Conservation (phyloP, 2,888 invertebrate species). For the Campoplex nolae region DNA sequence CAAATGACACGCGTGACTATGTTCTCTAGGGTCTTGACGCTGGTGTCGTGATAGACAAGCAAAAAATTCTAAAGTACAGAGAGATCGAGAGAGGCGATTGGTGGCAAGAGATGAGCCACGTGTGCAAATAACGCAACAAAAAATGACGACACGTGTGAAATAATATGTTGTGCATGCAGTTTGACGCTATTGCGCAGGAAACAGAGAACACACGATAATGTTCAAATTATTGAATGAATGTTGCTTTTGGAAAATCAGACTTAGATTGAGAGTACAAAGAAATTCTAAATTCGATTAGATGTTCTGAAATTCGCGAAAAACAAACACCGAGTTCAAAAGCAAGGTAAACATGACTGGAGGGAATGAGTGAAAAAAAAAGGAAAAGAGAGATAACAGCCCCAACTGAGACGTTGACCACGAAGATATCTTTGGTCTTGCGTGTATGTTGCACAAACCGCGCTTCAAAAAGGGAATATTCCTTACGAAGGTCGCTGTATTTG, state of each 20-base stretch:
- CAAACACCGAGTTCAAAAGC: conserved; percentile 8
- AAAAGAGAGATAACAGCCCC: conserved; percentile 2
- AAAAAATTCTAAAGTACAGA: conserved; percentile 24
- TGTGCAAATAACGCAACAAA: not conserved
- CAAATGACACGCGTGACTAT: conserved; percentile 41
- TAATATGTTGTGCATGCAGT: not conserved
- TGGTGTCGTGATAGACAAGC: conserved; percentile 49
- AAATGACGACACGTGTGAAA: not conserved
- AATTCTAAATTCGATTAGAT: not conserved
- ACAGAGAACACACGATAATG: not conserved
- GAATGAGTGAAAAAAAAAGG: not conserved
- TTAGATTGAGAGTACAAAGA: not conserved
- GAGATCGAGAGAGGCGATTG: conserved; percentile 35
- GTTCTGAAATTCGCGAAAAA: not conserved
- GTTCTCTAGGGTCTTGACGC: conserved; percentile 23
- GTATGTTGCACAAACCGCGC: conserved; percentile 32
- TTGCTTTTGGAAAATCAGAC: not conserved
- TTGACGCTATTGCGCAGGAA: not conserved
- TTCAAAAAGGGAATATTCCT: conserved; percentile 55
- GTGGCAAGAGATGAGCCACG: conserved; percentile 8
- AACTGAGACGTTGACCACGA: conserved; percentile 33
- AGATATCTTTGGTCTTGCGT: conserved; percentile 31
- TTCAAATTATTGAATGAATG: not conserved
- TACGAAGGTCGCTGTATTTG: conserved; percentile 60
- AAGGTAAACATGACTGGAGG: not conserved